Evolutionary conservation across 92 coral and sea anemone species (phyloP).

Genomic region (Palythoa grandiflora): DNA sequence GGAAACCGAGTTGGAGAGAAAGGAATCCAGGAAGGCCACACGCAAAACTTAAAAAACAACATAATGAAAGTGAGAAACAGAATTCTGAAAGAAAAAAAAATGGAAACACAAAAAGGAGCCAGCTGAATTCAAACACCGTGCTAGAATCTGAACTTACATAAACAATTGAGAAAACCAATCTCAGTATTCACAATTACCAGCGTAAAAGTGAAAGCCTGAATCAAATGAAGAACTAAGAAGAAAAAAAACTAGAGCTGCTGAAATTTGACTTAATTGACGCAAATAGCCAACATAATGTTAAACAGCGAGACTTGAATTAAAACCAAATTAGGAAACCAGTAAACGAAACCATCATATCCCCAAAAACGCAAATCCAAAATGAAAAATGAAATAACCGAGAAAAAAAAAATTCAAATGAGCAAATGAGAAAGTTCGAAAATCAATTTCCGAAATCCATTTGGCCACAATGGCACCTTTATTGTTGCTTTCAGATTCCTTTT

Average conservation of each 20-base stretch:
- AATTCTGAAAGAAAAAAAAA: slow-evolving; percentile 8
- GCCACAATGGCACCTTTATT: no score
- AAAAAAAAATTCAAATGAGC: no score
- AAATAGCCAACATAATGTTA: not conserved
- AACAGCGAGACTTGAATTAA: not conserved
- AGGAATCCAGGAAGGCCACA: slow-evolving; percentile 2
- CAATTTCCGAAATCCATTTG: no score
- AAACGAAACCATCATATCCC: no score
- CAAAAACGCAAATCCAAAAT: no score
- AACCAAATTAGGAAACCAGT: no score
- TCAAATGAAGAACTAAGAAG: slow-evolving; percentile 8
- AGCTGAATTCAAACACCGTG: slow-evolving; percentile 1
- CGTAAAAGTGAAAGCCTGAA: slow-evolving; percentile 2
- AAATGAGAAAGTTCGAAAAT: no score
- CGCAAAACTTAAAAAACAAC: slow-evolving; percentile 9
- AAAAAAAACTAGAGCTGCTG: not conserved
- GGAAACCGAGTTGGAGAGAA: slow-evolving; percentile 2
- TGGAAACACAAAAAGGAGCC: not conserved
- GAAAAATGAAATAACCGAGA: no score
- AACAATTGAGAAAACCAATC: slow-evolving; percentile 4
- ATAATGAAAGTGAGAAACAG: slow-evolving; percentile 12
- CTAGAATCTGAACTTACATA: not conserved
- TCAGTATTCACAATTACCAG: slow-evolving; percentile 14
- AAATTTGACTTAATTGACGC: not conserved
- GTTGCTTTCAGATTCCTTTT: no score